Evolutionary conservation across 2,888 invertebrate genomes (phyloP).

Genomic region (Eledone cirrhosa): DNA sequence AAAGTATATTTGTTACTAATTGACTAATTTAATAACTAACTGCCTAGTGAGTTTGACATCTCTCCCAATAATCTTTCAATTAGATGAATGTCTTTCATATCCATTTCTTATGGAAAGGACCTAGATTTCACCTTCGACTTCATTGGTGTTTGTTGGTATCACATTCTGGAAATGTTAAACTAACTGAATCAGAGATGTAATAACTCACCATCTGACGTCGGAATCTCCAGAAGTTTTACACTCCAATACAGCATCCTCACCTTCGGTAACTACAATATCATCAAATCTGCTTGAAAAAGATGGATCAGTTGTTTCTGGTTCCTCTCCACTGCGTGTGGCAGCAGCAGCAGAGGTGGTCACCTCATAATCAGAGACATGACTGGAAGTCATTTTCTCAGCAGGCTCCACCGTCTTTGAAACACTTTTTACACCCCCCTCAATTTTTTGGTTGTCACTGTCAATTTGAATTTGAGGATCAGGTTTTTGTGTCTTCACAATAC

Average conservation of each 20-base stretch:
- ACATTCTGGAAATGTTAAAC: constrained; percentile 12
- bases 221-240: constrained; percentile 55
- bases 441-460: constrained; percentile 46
- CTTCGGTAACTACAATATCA: constrained; percentile 52
- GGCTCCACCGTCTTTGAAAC: constrained; percentile 6
- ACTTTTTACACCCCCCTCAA: constrained; percentile 49
- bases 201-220: constrained; percentile 59
- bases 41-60: constrained; percentile 23
- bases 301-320: constrained; percentile 28
- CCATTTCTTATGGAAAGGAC: constrained; percentile 22
- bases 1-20: background rate
- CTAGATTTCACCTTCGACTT: constrained; percentile 22
- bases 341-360: constrained; percentile 24
- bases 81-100: constrained; percentile 18
- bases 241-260: constrained; percentile 54
- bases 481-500: constrained; percentile 79
- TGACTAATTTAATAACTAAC: background rate
- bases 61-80: constrained; percentile 19
- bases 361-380: constrained; percentile 23
- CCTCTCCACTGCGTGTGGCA: background rate
- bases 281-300: constrained; percentile 39
- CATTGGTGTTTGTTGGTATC: constrained; percentile 25
- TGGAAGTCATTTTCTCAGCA: constrained; percentile 22
- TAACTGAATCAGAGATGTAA: background rate
- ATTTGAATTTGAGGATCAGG: background rate